Base-by-base conservation (phyloP, 2,113 vertebrate genomes). In the Coturnix japonica region DNA sequence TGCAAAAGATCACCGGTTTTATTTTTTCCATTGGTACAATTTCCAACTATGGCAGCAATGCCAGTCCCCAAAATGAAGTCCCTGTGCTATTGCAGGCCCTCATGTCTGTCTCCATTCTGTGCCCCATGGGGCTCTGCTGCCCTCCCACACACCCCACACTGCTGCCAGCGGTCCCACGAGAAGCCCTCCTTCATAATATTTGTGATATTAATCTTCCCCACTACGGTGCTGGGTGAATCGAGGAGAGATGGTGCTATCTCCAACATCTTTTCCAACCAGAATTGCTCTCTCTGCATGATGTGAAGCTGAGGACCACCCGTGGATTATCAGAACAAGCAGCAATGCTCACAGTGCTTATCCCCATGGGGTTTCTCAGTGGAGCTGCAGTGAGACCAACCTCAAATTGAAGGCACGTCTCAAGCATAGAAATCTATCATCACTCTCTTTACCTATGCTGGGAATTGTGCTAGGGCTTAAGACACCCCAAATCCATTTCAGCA, bases 241-340 rank as follows among this genome's bases (percentile, higher is more conserved):
- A 69, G 23, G 23, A n/a, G 13, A 41, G 49, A 43, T 60, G 66
- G 26, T n/a, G 30, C 26, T 69, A 9, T 18, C 80, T 6, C 47
- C 20, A 31, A 1, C 1, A 0, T 3, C 41, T 21, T 63, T 63
- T 44, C 43, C 35, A 7, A 8, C 23, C 73, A 16, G 11, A 6
- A 44, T 11, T 1, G n/a, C 8, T 37, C 9, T 37, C 56, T 33
- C 56, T 81, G 16, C 31, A 7, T 9, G 30, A 30, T 5, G 4
- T 0, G n/a, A 60, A 53, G 16, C 17, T 7, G n/a, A 2, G 26
- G 66, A 6, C 8, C 6, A 0, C 51, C 22, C 5, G 9, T 2
- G 15, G 33, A 37, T 20, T 30, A 59, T 23, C 30, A 4, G 37
- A 47, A 11, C 13, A 7, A 0, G 5, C 35, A 39, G 33, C 30